Evolutionary conservation across 64 coral and sea anemone species (phyloP), one percentile per base, ranked within the genome.

Genomic region (Dendronephthya gigantea): DNA sequence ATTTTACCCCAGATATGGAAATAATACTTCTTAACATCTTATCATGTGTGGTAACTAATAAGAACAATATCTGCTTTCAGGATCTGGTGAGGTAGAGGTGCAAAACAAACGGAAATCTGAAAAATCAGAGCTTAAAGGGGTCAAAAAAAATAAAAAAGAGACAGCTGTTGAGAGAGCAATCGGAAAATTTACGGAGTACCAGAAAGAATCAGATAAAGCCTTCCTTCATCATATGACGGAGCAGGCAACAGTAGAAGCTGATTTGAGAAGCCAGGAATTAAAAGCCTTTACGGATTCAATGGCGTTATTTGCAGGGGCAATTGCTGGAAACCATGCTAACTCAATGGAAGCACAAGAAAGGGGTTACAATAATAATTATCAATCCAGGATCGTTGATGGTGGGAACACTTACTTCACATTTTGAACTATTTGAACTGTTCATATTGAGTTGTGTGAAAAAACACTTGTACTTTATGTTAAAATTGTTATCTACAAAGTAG

Each of bases 251-350:
- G 36, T 45, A 32, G 83, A 85, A 85, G 40, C 49, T 85, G 83
- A n/a, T 33, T 17, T 85, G 83, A 85, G 83, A 85, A 85, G 49
- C 29, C 45, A 85, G 47, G 83, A 55, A 30, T 3, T 49, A 28
- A 85, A 56, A 19, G 83, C 83, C n/a, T 85, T 51, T 56, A 31
- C 47, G 14, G 49, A 56, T 85, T 85, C 83, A 52, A 85, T 85
- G 25, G 83, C 83, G 27, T 37, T 85, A 33, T 35, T 85, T 50
- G 83, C 83, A 33, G 47, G 28, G 39, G 48, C 83, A 51, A 85
- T 85, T 85, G 48, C 83, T 50, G 50, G 83, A 30, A 84, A 52
- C 8, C 66, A 70, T n/a, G n/a, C n/a, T n/a, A n/a, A n/a, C n/a
- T n/a, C n/a, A n/a, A n/a, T n/a, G n/a, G 66, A 9, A 70, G 27